phyloP scores from a whole-genome alignment of 2,113 vertebrate genomes.

The Coptodon rendalli region DNA sequence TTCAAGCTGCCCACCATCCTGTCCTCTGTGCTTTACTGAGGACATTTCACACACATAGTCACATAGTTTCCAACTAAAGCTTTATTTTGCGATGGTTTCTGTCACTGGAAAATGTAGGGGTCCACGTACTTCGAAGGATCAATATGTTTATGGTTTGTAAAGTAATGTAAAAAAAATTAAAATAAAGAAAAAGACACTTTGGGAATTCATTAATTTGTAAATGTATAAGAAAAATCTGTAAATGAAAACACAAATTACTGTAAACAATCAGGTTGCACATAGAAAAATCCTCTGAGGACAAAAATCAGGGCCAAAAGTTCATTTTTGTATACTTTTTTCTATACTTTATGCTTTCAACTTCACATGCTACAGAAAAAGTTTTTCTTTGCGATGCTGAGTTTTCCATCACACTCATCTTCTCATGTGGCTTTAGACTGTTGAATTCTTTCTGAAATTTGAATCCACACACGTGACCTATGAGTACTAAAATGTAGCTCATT shows the following conservation, averaged over 20 bases:
- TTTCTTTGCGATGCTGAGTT: not conserved
- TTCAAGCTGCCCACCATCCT: not conserved
- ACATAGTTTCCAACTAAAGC: not conserved
- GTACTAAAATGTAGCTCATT: not conserved
- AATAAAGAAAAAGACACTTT: not conserved
- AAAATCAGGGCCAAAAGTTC: not conserved
- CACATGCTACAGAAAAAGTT: not conserved
- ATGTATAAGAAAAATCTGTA: not conserved
- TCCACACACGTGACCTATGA: not conserved
- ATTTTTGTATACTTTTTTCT: not conserved
- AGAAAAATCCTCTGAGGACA: not conserved
- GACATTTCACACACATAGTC: not conserved
- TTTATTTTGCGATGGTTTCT: not conserved
- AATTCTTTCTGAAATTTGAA: not conserved
- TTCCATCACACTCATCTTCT: not conserved
- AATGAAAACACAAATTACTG: not conserved
- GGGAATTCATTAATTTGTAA: not conserved
- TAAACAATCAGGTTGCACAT: not conserved
- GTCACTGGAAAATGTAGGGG: not conserved
- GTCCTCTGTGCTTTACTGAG: not conserved
- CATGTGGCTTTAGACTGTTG: not conserved
- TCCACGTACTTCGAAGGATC: not conserved
- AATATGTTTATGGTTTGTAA: not conserved
- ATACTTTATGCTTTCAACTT: not conserved
- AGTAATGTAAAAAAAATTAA: not conserved